These are phyloP conservation scores for Tychaedon coryphoeus DNA, from an alignment of 2,113 vertebrate species.

Conservation along the genomic window DNA sequence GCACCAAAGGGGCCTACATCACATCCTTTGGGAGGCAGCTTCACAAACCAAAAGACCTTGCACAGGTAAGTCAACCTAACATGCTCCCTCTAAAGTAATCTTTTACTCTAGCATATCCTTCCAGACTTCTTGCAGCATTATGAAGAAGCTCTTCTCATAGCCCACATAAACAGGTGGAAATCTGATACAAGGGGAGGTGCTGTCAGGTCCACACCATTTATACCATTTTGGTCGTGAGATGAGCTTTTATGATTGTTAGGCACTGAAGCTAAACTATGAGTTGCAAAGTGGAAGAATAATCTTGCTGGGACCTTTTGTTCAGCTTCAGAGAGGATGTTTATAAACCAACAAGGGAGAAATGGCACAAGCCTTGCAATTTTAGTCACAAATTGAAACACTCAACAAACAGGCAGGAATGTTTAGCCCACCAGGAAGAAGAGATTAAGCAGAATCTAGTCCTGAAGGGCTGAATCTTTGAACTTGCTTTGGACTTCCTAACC, in stretches of 20 bases:
- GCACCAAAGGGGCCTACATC: background rate
- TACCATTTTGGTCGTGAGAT: background rate
- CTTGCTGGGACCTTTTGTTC: background rate
- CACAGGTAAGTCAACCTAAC: background rate
- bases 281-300: background rate
- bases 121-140: background rate
- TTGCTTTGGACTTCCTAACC: background rate
- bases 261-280: background rate
- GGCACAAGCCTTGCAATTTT: background rate
- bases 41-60: background rate
- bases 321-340: background rate
- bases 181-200: background rate
- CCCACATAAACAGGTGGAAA: background rate
- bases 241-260: background rate
- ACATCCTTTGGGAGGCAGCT: background rate
- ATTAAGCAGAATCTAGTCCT: background rate
- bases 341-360: background rate
- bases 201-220: background rate
- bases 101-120: background rate
- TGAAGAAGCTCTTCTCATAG: background rate
- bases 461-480: background rate
- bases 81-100: background rate
- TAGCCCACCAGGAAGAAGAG: background rate
- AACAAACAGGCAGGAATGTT: background rate
- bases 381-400: background rate